phyloP scores from a whole-genome alignment of 2,797 vertebrate species.

The Galago senegalensis region DNA sequence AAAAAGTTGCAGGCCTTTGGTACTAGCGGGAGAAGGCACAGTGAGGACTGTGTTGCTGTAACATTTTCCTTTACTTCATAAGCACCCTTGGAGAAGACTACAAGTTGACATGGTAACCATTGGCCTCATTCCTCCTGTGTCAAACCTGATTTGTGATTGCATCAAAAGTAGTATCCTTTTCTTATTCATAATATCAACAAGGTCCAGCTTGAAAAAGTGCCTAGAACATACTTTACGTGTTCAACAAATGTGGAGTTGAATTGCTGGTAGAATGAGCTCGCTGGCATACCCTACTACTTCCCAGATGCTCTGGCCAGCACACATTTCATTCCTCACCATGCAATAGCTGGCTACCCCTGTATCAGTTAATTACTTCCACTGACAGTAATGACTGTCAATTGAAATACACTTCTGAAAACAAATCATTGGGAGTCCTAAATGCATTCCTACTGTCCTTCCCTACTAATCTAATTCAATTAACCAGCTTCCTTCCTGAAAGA shows the following conservation, averaged over 20 bases:
- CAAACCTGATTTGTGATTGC: background rate
- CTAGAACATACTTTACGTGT: background rate
- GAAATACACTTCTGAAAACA: slow-evolving; percentile 50
- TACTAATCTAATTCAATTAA: slow-evolving; percentile 36
- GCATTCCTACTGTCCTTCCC: background rate
- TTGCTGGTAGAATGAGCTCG: background rate
- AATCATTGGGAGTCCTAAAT: background rate
- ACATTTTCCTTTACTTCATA: background rate
- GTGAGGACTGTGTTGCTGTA: background rate
- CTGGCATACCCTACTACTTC: background rate
- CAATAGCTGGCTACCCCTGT: background rate
- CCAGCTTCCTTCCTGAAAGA: background rate
- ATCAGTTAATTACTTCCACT: slow-evolving; percentile 1
- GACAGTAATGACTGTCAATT: slow-evolving; percentile 11
- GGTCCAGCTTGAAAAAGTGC: background rate
- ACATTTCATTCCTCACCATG: background rate
- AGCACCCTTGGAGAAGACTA: background rate
- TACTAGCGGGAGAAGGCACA: background rate
- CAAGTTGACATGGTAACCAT: background rate
- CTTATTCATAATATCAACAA: background rate
- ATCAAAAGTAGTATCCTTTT: background rate
- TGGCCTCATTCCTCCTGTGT: background rate
- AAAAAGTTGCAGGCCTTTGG: background rate
- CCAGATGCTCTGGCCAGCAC: background rate
- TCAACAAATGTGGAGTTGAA: slow-evolving; percentile 16